Conservation (phyloP, 2,113 vertebrate genomes). For the Brachypteracias leptosomus region DNA sequence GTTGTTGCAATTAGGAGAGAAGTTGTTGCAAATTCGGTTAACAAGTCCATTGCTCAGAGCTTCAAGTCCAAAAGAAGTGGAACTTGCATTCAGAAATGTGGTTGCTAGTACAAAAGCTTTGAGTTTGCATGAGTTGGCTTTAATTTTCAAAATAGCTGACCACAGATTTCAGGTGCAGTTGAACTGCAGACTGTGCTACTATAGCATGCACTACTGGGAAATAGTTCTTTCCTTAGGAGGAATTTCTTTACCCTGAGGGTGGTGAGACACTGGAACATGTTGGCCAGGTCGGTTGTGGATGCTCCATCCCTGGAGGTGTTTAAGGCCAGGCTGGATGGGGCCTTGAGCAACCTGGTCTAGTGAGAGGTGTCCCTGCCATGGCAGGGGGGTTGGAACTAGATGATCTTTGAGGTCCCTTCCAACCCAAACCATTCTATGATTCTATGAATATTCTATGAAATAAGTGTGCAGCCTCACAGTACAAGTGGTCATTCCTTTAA, state of each 20-base stretch:
- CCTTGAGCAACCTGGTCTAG: no score
- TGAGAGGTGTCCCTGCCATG: no score
- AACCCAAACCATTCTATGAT: no score
- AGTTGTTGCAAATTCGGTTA: neutral
- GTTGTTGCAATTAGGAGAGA: neutral
- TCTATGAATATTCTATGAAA: no score
- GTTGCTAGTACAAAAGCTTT: neutral
- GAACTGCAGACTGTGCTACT: neutral
- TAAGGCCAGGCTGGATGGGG: no score
- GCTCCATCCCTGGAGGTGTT: no score
- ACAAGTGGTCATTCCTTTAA: neutral
- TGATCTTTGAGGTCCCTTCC: no score
- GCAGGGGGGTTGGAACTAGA: no score
- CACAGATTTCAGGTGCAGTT: neutral
- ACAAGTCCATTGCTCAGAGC: rapidly evolving
- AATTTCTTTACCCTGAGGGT: no score
- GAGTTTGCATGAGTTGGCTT: neutral
- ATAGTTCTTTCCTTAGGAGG: no score
- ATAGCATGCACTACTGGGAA: neutral
- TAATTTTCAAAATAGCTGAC: neutral
- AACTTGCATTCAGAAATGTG: neutral
- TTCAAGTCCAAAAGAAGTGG: neutral
- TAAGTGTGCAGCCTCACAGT: neutral
- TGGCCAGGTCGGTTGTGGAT: no score
- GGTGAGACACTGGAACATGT: no score